Evolutionary conservation across 2,113 vertebrate species (phyloP).

Genomic region (Leptodactylus fuscus): DNA sequence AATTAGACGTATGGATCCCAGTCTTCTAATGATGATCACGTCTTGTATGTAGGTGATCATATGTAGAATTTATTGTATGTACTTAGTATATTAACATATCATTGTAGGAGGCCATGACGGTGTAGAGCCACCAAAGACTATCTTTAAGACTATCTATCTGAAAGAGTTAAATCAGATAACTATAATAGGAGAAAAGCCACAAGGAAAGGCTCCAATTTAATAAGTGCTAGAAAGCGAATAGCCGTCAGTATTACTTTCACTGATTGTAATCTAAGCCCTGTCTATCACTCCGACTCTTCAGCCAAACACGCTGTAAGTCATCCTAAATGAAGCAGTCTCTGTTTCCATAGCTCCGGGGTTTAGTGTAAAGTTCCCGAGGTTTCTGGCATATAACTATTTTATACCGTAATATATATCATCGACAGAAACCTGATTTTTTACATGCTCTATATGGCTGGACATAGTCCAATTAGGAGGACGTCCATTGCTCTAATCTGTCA

Average conservation of each 20-base stretch:
- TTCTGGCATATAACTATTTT: not conserved
- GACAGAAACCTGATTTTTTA: not conserved
- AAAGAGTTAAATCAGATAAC: not conserved
- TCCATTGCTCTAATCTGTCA: too few relatives aligned
- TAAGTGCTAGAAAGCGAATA: not conserved
- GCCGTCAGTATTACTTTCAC: constrained; percentile 9
- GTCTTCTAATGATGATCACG: not conserved
- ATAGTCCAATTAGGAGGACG: too few relatives aligned
- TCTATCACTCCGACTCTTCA: not conserved
- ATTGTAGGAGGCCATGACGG: not conserved
- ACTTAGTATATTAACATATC: too few relatives aligned
- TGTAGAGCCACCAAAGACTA: not conserved
- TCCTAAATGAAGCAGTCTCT: not conserved
- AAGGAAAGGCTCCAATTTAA: not conserved
- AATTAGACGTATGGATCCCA: too few relatives aligned
- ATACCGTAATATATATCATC: not conserved
- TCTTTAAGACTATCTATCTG: not conserved
- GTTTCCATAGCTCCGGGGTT: not conserved
- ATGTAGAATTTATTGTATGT: not conserved
- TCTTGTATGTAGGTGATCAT: not conserved
- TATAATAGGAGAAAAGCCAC: not conserved
- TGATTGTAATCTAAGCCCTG: constrained; percentile 24
- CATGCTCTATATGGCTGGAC: not conserved
- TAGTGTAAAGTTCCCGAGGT: not conserved
- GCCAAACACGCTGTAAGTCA: not conserved